These are phyloP conservation scores for Laterallus jamaicensis DNA, from an alignment of 2,113 vertebrate genomes.

Conservation along the genomic window DNA sequence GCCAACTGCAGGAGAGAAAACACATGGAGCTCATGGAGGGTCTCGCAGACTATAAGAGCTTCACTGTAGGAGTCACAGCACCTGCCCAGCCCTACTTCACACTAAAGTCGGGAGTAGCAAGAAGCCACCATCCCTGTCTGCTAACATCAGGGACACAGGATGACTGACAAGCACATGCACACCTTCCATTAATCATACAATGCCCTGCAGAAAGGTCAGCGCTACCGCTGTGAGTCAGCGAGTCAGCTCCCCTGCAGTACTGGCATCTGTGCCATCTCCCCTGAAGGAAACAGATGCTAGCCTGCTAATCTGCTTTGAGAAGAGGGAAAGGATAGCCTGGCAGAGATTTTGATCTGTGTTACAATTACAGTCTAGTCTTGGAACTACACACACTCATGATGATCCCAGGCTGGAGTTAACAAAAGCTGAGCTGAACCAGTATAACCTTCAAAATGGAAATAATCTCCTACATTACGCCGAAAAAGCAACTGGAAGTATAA, in stretches of 20 bases:
- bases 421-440: background rate
- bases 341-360: background rate
- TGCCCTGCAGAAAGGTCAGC: background rate
- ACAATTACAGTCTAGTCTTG: background rate
- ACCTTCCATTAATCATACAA: background rate
- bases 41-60: background rate
- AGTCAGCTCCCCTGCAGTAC: background rate
- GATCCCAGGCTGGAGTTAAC: background rate
- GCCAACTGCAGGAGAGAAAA: background rate
- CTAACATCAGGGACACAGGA: background rate
- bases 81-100: background rate
- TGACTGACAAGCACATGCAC: background rate
- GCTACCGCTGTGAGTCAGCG: background rate
- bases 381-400: background rate
- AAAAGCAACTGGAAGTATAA: background rate
- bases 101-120: background rate
- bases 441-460: background rate
- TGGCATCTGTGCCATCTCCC: background rate
- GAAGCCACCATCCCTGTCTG: background rate
- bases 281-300: background rate
- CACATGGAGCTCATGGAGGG: accelerated
- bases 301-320: slow-evolving; percentile 18
- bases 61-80: background rate
- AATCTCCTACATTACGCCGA: background rate
- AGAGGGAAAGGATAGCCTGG: background rate